Percentiles rank a stretch among this genome's conserved stretches.
These are phyloP conservation scores for Sinocyclocheilus anshuiensis DNA, from an alignment of 2,113 vertebrate species.

Conservation along the genomic window DNA sequence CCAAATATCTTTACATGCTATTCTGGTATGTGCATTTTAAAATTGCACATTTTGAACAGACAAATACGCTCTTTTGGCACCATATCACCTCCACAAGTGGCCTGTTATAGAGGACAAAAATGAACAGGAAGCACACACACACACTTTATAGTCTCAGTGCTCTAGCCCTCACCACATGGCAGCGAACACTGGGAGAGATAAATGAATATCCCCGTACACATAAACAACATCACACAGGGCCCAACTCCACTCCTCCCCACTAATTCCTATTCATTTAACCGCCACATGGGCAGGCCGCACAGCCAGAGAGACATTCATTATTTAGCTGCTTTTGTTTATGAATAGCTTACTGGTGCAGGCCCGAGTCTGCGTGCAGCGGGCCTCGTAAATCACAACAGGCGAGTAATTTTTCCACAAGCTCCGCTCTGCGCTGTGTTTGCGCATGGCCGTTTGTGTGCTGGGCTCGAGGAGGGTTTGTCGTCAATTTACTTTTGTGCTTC, in stretches of 20 bases:
- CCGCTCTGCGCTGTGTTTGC: slow-evolving; percentile 32
- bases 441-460: slow-evolving; percentile 48
- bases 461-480: slow-evolving; percentile 68
- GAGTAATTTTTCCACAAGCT: slow-evolving; percentile 46
- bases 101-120: slow-evolving; percentile 33
- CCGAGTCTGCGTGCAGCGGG: slow-evolving; percentile 77
- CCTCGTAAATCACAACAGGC: slow-evolving; percentile 86
- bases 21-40: neutral
- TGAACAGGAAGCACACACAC: slow-evolving; percentile 39
- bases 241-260: slow-evolving; percentile 75
- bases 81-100: slow-evolving; percentile 49
- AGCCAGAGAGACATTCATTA: slow-evolving; percentile 90
- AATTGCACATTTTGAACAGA: neutral
- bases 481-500: slow-evolving; percentile 76
- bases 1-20: neutral
- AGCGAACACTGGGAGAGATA: slow-evolving; percentile 59
- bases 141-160: slow-evolving; percentile 48
- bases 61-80: neutral
- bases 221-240: slow-evolving; percentile 61
- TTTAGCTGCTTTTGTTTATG: slow-evolving; percentile 96
- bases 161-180: slow-evolving; percentile 55
- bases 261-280: slow-evolving; percentile 99
- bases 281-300: slow-evolving; percentile 79
- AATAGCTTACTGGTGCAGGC: slow-evolving; percentile 95
- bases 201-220: slow-evolving; percentile 61